Percentiles rank a stretch among this genome's conserved stretches.
These are phyloP conservation scores for Pseudochirops corinnae DNA, from an alignment of 2,797 vertebrate species.

Conservation along the genomic window DNA sequence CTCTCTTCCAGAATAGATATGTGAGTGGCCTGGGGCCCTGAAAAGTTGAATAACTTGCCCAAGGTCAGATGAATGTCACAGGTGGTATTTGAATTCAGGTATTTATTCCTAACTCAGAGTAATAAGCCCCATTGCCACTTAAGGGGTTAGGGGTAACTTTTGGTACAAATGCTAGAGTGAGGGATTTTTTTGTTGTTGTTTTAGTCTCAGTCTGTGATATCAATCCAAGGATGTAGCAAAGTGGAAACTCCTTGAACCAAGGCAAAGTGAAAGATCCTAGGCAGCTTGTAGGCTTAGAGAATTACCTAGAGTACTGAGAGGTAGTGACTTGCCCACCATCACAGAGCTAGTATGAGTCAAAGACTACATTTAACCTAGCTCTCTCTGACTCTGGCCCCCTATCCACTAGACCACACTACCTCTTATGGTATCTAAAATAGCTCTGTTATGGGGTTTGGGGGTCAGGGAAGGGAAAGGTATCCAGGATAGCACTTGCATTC, in stretches of 20 bases:
- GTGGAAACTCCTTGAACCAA: not conserved
- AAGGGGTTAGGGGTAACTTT: not conserved
- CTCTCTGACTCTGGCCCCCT: not conserved
- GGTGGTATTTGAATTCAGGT: not conserved
- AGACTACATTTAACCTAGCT: not conserved
- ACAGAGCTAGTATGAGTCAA: not conserved
- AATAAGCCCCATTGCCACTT: not conserved
- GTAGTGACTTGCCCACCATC: not conserved
- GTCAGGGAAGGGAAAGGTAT: not conserved
- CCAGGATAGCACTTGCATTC: not conserved
- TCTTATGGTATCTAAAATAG: not conserved
- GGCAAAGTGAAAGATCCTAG: not conserved
- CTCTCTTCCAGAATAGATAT: not conserved
- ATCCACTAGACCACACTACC: not conserved
- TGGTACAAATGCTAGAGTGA: not conserved
- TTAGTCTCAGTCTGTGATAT: not conserved
- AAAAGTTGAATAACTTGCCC: not conserved
- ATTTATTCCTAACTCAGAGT: not conserved
- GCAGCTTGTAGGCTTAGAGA: not conserved
- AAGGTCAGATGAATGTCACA: not conserved
- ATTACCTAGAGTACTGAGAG: not conserved
- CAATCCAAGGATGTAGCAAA: not conserved
- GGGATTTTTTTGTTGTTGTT: too few species aligned
- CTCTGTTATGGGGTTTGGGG: not conserved
- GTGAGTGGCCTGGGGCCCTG: not conserved